Conservation (phyloP, 2,888 invertebrate species). For the Polydrusus tereticollis region DNA sequence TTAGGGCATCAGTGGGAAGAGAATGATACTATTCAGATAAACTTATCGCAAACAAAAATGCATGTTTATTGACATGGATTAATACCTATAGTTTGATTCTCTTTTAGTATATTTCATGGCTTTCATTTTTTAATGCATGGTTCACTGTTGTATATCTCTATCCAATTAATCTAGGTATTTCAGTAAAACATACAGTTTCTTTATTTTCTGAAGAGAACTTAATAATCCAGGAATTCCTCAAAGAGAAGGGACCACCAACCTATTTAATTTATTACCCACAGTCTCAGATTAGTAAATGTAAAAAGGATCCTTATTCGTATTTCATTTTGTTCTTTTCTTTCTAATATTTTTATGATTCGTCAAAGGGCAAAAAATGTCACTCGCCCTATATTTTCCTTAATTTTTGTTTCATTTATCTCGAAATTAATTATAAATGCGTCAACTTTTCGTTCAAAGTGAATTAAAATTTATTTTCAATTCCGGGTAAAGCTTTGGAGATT, state of each 20-base stretch:
- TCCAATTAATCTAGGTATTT: too few relatives aligned
- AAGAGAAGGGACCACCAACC: neutral
- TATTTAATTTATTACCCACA: neutral
- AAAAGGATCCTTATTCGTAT: neutral
- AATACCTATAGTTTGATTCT: too few relatives aligned
- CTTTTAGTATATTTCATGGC: too few relatives aligned
- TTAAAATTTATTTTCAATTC: neutral
- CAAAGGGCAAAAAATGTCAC: neutral
- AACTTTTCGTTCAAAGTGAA: neutral
- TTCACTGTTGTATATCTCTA: too few relatives aligned
- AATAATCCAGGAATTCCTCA: neutral
- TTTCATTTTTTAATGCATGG: too few relatives aligned
- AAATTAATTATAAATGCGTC: neutral
- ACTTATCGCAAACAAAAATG: too few relatives aligned
- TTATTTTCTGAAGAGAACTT: too few relatives aligned
- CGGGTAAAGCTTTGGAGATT: neutral
- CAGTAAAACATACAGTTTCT: too few relatives aligned
- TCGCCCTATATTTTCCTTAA: neutral
- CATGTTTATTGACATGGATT: too few relatives aligned
- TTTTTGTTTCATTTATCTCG: neutral
- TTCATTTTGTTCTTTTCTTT: conserved; percentile 8
- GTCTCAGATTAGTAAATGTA: conserved; percentile 2
- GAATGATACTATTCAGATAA: too few relatives aligned
- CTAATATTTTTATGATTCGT: conserved; percentile 3
- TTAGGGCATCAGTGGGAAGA: too few relatives aligned